A percentile compares a stretch with the other conserved stretches of the same genome.
Conservation (phyloP, 2,888 invertebrate genomes). For the Formica aserva region DNA sequence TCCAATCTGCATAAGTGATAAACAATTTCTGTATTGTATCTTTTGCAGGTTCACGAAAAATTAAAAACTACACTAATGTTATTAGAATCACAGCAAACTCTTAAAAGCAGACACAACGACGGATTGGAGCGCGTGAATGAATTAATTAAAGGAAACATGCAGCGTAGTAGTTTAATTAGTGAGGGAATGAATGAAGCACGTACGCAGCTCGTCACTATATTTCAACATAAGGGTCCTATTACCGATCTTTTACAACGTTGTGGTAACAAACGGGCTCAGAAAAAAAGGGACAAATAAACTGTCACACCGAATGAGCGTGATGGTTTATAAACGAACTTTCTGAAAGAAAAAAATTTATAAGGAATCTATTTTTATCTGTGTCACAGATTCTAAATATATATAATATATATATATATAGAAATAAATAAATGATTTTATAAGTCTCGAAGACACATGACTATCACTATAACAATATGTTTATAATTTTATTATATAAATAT, state of each 20-base stretch:
- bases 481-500: constrained; percentile 75
- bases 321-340: constrained; percentile 61
- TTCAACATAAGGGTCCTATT: constrained; percentile 96
- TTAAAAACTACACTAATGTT: constrained; percentile 82
- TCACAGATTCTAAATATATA: constrained; percentile 78
- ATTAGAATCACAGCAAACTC: constrained; percentile 81
- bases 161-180: constrained; percentile 96
- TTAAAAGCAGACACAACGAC: constrained; percentile 80
- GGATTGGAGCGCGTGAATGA: constrained; percentile 83
- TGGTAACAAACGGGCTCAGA: constrained; percentile 96
- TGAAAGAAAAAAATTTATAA: constrained; percentile 63
- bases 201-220: constrained; percentile 94
- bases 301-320: constrained; percentile 34
- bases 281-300: constrained; percentile 93
- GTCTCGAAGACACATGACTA: constrained; percentile 73
- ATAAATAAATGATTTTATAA: constrained; percentile 82
- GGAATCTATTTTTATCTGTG: constrained; percentile 80
- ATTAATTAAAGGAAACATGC: constrained; percentile 94
- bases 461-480: constrained; percentile 69
- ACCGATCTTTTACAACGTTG: constrained; percentile 96
- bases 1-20: not conserved
- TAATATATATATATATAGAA: constrained; percentile 73
- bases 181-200: constrained; percentile 97
- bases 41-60: constrained; percentile 82
- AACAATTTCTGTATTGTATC: constrained; percentile 6